Percentiles rank a stretch among this genome's conserved stretches.
Conservation (phyloP, 2,888 invertebrate species). For the Athalia cordata region DNA sequence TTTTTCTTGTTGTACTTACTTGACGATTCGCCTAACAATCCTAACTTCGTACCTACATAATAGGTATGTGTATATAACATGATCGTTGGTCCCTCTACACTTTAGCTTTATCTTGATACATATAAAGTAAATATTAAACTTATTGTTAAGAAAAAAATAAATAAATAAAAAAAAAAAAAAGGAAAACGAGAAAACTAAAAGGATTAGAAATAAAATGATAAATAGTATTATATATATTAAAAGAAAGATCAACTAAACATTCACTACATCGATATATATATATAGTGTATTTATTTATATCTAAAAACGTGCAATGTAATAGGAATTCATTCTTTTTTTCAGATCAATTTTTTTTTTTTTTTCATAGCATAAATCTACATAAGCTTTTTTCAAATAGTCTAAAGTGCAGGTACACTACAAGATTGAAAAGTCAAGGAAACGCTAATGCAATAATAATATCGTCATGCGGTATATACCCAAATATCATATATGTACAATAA, state of each 20-base stretch:
- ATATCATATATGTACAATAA: no score
- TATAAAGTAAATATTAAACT: slow-evolving; percentile 49
- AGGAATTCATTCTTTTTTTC: slow-evolving; percentile 9
- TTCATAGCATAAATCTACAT: slow-evolving; percentile 10
- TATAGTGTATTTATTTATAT: slow-evolving; percentile 9
- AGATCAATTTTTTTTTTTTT: background rate
- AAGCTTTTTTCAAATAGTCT: slow-evolving; percentile 20
- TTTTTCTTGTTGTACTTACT: slow-evolving; percentile 55
- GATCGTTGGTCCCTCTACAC: slow-evolving; percentile 73
- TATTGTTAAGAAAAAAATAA: slow-evolving; percentile 67
- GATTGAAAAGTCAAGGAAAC: slow-evolving; percentile 16
- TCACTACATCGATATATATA: slow-evolving; percentile 7
- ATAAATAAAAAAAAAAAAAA: slow-evolving; percentile 55
- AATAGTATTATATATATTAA: slow-evolving; percentile 6
- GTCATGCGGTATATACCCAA: slow-evolving; percentile 29
- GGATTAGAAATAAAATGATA: slow-evolving; percentile 64
- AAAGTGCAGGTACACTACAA: slow-evolving; percentile 40
- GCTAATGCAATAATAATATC: slow-evolving; percentile 15
- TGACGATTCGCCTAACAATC: slow-evolving; percentile 71
- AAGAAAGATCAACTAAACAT: slow-evolving; percentile 15
- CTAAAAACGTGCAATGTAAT: slow-evolving; percentile 34
- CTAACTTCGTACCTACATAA: slow-evolving; percentile 64
- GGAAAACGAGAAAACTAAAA: slow-evolving; percentile 51
- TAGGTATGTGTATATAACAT: slow-evolving; percentile 49
- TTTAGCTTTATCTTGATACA: slow-evolving; percentile 73